Evolutionary conservation across 2,888 invertebrate genomes (phyloP), one percentile per base, ranked within the genome.

Genomic region (Diabrotica balteata): DNA sequence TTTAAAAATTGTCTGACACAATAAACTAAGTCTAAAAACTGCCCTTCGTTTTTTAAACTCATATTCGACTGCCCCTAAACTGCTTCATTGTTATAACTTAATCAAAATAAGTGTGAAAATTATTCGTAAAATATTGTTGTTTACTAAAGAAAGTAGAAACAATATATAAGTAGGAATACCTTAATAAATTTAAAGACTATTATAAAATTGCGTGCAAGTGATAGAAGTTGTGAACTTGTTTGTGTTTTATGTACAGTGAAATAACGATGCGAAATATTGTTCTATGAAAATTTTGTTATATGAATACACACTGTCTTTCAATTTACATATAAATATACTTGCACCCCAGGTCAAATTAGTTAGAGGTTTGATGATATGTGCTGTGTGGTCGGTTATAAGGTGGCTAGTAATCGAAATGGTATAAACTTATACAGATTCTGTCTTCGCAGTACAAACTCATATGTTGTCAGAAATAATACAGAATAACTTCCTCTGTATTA

Each of bases 161-260:
- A 47, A 47, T 32, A 32, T 32, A 32, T 60, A 73, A 66, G 75
- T 77, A 80, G 76, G 76, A 78, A 78, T 78, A 77, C 80, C 80
- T 82, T 80, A 82, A 82, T 81, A 81, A 82, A 82, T 82, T 17
- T 82, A 76, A 81, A 80, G 70, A 81, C 80, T 80, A 80, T 80
- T 82, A 81, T 81, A 77, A 80, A 81, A 81, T 82, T 80, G 80
- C 80, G 79, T 78, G 81, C 43, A 64, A 79, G 80, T 77, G 80
- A 77, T 59, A 66, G 64, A 73, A 76, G 76, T 73, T 76, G 55
- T 49, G 58, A 44, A 61, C 53, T 10, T 32, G 43, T 46, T 17
- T 10, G 32, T 43, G 42, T 17, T 55, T 10, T 32, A 45, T 44
- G 47, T 55, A 47, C 46, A 63, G 63, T 47, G 49, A 59, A 43